Evolutionary conservation across 2,797 vertebrate genomes (phyloP).

Genomic region (Pangasius larnaudii): DNA sequence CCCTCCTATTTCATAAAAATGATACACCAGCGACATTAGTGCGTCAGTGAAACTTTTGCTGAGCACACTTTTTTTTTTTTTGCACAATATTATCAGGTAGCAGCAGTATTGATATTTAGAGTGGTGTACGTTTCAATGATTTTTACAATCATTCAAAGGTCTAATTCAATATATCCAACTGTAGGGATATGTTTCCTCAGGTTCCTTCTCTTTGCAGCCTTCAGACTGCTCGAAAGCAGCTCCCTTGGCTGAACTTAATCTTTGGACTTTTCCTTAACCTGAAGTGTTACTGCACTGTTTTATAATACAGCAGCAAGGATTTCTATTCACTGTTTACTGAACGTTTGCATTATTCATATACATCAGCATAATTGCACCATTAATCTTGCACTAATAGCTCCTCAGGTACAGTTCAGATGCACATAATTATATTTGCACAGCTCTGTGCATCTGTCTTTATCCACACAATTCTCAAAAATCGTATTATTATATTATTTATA

Average conservation of each 20-base stretch:
- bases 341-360: constrained; percentile 19
- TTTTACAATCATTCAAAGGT: background rate
- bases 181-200: background rate
- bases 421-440: background rate
- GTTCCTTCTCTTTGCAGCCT: background rate
- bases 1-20: constrained; percentile 5
- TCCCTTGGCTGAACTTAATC: background rate
- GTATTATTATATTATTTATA: background rate
- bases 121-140: background rate
- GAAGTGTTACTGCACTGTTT: background rate
- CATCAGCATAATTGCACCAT: constrained; percentile 15
- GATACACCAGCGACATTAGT: constrained; percentile 10
- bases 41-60: constrained; percentile 2
- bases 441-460: background rate
- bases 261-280: background rate
- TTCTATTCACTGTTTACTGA: constrained; percentile 10
- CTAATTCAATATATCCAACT: background rate
- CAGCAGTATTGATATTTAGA: constrained; percentile 2
- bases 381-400: constrained; percentile 12
- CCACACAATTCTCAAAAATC: background rate
- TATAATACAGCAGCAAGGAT: constrained; percentile 3
- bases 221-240: background rate
- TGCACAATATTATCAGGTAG: constrained; percentile 22
- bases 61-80: background rate
- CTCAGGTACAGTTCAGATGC: background rate